Conservation (phyloP, 35 echinoderm and acorn worm genomes). For the Eucidaris tribuloides region DNA sequence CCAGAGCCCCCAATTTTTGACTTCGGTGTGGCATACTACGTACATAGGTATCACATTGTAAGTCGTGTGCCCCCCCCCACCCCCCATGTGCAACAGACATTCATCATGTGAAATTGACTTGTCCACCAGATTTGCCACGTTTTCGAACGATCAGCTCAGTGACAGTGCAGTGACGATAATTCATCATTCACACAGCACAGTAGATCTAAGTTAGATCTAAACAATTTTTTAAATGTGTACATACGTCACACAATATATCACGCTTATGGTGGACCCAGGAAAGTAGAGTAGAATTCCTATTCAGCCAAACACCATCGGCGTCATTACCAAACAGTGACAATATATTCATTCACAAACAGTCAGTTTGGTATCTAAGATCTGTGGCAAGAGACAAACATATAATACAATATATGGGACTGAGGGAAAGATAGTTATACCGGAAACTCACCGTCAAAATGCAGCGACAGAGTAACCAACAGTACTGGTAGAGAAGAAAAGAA, state of each 20-base stretch:
- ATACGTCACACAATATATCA: neutral
- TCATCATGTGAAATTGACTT: too few relatives aligned
- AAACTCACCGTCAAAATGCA: constrained; percentile 72
- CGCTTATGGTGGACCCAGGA: neutral
- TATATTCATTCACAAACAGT: neutral
- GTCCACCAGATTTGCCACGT: too few relatives aligned
- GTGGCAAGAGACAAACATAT: neutral
- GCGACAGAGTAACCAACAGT: constrained; percentile 64
- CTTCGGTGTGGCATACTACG: too few relatives aligned
- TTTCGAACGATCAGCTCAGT: too few relatives aligned
- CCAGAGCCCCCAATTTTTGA: too few relatives aligned
- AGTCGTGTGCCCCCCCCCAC: too few relatives aligned
- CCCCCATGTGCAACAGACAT: too few relatives aligned
- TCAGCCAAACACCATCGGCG: neutral
- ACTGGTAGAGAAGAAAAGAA: constrained; percentile 68
- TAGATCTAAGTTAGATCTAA: neutral
- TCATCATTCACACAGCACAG: too few relatives aligned
- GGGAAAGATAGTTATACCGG: neutral
- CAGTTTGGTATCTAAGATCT: neutral
- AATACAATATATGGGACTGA: neutral
- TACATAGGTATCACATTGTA: too few relatives aligned
- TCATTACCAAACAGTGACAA: neutral
- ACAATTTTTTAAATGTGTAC: neutral
- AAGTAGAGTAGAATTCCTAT: too few relatives aligned
- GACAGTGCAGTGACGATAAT: too few relatives aligned